phyloP scores from a whole-genome alignment of 2,113 vertebrate genomes.

The Formicarius rufipectus region DNA sequence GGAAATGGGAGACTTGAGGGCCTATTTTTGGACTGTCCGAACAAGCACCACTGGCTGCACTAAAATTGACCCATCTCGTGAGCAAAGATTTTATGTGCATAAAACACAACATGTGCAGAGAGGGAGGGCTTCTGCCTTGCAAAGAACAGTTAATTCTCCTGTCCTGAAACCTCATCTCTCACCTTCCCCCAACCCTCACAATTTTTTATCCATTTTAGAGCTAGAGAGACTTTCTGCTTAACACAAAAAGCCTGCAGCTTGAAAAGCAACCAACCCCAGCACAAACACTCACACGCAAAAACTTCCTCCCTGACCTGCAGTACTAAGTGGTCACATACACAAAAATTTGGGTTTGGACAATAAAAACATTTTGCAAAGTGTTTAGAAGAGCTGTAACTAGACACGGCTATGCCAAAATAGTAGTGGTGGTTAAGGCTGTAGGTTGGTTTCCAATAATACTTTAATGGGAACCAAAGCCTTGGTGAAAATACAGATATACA shows the following conservation, averaged over 20 bases:
- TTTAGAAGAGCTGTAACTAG: neutral
- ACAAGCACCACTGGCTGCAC: neutral
- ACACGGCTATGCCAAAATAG: neutral
- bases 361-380: neutral
- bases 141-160: constrained; percentile 4
- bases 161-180: neutral
- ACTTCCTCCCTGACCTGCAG: neutral
- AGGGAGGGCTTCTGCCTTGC: neutral
- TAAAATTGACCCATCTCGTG: neutral
- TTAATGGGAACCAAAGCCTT: neutral
- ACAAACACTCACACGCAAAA: neutral
- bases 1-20: neutral
- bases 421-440: neutral
- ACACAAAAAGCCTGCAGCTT: neutral
- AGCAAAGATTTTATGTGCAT: neutral
- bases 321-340: neutral
- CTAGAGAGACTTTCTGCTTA: neutral
- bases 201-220: neutral
- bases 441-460: neutral
- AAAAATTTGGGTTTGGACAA: neutral
- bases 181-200: neutral
- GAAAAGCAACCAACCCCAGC: neutral
- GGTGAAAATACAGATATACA: neutral
- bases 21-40: neutral
- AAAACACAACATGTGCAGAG: neutral